A percentile compares a stretch with the other conserved stretches of the same genome.
Evolutionary conservation across 1,140 invertebrate species (phyloP).

Genomic region (Diachasma alloeum): DNA sequence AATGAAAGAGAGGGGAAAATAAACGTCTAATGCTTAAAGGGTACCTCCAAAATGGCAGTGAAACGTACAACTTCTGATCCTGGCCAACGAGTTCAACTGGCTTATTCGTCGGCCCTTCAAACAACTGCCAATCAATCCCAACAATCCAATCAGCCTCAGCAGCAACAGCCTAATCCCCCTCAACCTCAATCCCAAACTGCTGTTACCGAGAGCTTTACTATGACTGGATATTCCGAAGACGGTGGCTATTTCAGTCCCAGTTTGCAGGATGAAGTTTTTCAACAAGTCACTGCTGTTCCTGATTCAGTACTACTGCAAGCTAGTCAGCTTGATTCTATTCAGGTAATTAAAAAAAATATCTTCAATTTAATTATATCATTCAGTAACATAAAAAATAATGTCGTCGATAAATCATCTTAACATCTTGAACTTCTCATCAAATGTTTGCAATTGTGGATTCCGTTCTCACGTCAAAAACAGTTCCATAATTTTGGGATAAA

Average conservation of each 20-base stretch:
- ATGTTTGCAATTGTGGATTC: too few species aligned
- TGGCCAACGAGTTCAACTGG: slow-evolving; percentile 65
- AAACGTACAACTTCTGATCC: slow-evolving; percentile 74
- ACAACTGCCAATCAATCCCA: slow-evolving; percentile 60
- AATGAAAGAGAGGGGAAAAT: neutral
- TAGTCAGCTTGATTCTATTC: slow-evolving; percentile 71
- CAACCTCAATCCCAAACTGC: slow-evolving; percentile 68
- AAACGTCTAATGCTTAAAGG: slow-evolving; percentile 36
- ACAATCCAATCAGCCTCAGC: slow-evolving; percentile 59
- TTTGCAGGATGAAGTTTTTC: slow-evolving; percentile 80
- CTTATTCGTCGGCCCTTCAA: slow-evolving; percentile 54
- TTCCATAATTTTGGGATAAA: too few species aligned
- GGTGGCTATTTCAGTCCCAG: slow-evolving; percentile 76
- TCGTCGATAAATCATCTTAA: neutral
- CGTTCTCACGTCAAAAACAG: too few species aligned
- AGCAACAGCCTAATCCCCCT: slow-evolving; percentile 42
- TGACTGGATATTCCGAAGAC: slow-evolving; percentile 73
- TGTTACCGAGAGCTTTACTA: slow-evolving; percentile 67
- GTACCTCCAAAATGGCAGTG: slow-evolving; percentile 76
- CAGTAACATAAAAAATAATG: neutral
- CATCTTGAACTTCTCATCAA: too few species aligned
- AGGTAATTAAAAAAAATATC: slow-evolving; percentile 45
- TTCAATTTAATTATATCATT: too few species aligned
- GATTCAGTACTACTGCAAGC: slow-evolving; percentile 76
- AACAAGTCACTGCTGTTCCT: slow-evolving; percentile 71